Percentiles rank a stretch among this genome's conserved stretches.
Evolutionary conservation across 2,888 invertebrate species (phyloP).

Genomic region (Leptarthrus brevirostris): DNA sequence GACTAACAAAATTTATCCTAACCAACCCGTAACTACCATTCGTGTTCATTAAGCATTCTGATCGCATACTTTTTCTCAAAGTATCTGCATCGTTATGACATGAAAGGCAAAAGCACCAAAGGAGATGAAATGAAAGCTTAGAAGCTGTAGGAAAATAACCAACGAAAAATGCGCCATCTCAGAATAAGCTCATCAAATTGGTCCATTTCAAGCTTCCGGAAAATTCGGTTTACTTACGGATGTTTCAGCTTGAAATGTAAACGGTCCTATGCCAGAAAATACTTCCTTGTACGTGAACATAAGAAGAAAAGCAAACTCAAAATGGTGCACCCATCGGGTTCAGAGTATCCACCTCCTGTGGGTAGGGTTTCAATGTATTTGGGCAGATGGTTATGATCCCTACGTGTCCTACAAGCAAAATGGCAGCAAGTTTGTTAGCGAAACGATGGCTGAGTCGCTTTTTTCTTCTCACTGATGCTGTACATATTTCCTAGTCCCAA

Average conservation of each 20-base stretch:
- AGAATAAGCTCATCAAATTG: conserved; percentile 42
- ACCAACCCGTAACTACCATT: conserved; percentile 34
- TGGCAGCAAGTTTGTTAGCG: conserved; percentile 50
- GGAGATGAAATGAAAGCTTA: conserved; percentile 39
- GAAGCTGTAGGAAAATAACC: conserved; percentile 10
- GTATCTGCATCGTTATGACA: conserved; percentile 42
- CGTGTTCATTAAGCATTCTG: conserved; percentile 48
- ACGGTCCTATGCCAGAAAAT: conserved; percentile 12
- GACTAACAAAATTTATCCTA: conserved; percentile 34
- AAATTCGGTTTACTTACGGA: conserved; percentile 40
- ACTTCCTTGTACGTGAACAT: conserved; percentile 31
- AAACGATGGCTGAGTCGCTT: conserved; percentile 30
- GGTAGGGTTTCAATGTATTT: conserved; percentile 51
- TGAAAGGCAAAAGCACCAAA: conserved; percentile 35
- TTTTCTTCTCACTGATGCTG: conserved; percentile 6
- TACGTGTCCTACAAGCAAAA: conserved; percentile 53
- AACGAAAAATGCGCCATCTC: conserved; percentile 1
- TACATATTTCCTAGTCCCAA: conserved; percentile 48
- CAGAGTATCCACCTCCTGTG: conserved; percentile 15
- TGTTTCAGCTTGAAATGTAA: conserved; percentile 19
- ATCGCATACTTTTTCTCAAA: conserved; percentile 45
- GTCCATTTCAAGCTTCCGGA: conserved; percentile 31
- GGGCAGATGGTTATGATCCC: conserved; percentile 54
- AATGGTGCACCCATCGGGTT: conserved; percentile 7
- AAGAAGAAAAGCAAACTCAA: conserved; percentile 17